phyloP scores from a whole-genome alignment of 2,888 invertebrate species.

The Euzetes globulus region DNA sequence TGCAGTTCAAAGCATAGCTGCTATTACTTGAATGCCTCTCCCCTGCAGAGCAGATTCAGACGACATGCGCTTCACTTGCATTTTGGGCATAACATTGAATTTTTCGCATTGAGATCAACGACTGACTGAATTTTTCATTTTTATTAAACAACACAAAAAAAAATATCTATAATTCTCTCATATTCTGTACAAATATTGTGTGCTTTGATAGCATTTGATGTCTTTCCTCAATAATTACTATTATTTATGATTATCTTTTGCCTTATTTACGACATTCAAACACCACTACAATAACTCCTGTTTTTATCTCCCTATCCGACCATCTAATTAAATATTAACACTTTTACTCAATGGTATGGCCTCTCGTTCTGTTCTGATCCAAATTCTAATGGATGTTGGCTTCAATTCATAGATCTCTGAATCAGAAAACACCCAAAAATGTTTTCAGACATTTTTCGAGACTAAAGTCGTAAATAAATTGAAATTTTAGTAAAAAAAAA shows the following conservation, averaged over 20 bases:
- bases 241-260: conserved; percentile 28
- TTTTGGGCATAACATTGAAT: not conserved
- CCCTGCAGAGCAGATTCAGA: conserved; percentile 10
- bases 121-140: conserved; percentile 12
- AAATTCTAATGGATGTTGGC: not conserved
- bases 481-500: not conserved
- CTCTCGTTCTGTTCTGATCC: not conserved
- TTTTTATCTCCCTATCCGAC: not conserved
- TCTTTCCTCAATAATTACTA: not conserved
- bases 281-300: not conserved
- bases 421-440: too few relatives aligned
- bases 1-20: not conserved
- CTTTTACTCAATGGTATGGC: conserved; percentile 1
- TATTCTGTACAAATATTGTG: not conserved
- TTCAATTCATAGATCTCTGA: not conserved
- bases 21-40: conserved; percentile 16
- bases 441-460: too few relatives aligned
- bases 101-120: conserved; percentile 1
- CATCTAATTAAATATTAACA: conserved; percentile 26
- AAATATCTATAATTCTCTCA: not conserved
- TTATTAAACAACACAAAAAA: not conserved
- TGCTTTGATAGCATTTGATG: not conserved
- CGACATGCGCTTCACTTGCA: not conserved
- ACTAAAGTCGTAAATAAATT: not conserved
- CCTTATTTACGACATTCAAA: not conserved